These are phyloP conservation scores for Ascidia mentula DNA, from an alignment of 23 tunicate genomes.

Conservation along the genomic window DNA sequence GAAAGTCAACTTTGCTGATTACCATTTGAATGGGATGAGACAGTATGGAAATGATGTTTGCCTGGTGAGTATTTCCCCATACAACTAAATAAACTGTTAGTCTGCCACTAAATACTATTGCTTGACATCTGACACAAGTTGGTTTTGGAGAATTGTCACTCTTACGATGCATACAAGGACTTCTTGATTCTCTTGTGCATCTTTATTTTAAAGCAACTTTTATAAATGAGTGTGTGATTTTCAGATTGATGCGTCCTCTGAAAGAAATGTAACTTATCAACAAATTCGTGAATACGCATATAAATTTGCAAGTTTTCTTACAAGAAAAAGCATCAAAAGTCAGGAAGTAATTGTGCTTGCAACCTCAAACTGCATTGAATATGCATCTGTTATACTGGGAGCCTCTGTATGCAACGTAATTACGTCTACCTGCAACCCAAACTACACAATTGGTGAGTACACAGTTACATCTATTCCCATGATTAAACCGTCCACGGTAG, in stretches of 20 bases:
- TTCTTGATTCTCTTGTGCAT: too few species aligned
- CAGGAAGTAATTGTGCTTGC: constrained; percentile 59
- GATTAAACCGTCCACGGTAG: too few species aligned
- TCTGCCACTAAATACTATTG: too few species aligned
- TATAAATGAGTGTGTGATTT: too few species aligned
- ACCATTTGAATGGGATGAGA: background rate
- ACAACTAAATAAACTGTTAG: too few species aligned
- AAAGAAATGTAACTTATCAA: constrained; percentile 19
- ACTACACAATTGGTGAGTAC: constrained; percentile 35
- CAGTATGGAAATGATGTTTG: background rate
- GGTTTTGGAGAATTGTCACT: too few species aligned
- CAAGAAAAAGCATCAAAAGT: constrained; percentile 35
- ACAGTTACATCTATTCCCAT: too few species aligned
- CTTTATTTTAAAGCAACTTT: background rate
- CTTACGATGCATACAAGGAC: too few species aligned
- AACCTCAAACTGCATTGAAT: constrained; percentile 46
- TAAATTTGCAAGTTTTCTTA: constrained; percentile 54
- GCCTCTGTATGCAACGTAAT: constrained; percentile 49
- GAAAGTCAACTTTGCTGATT: background rate
- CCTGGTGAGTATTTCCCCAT: background rate
- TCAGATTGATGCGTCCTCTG: constrained; percentile 33
- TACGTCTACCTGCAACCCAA: constrained; percentile 58
- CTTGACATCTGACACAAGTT: too few species aligned
- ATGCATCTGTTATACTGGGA: constrained; percentile 46
- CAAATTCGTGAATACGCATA: constrained; percentile 23